Evolutionary conservation across 2,797 vertebrate species (phyloP).

Genomic region (Coluber constrictor): DNA sequence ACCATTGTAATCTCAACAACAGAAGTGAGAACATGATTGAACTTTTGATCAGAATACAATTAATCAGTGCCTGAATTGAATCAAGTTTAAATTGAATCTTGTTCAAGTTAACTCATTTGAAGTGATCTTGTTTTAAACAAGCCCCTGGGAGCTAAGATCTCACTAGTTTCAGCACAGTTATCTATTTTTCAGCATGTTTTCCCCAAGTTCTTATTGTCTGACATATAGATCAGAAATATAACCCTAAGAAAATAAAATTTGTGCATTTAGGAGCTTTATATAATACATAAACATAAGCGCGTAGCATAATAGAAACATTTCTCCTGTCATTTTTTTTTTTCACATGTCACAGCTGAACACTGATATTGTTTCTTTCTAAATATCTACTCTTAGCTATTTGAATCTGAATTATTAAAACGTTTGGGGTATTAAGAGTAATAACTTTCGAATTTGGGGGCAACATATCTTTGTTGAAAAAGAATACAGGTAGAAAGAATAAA

Average conservation of each 20-base stretch:
- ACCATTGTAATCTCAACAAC: background rate
- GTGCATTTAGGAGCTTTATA: background rate
- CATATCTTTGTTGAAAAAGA: background rate
- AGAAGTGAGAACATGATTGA: background rate
- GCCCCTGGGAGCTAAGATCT: background rate
- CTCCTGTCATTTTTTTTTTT: background rate
- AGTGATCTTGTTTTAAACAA: background rate
- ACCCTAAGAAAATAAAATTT: background rate
- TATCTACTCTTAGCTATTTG: background rate
- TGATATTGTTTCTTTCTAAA: background rate
- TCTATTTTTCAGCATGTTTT: background rate
- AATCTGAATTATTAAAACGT: background rate
- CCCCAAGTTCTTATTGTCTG: background rate
- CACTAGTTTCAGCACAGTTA: background rate
- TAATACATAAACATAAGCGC: background rate
- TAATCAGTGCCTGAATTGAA: background rate
- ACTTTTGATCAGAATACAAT: background rate
- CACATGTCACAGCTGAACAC: background rate
- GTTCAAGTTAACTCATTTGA: background rate
- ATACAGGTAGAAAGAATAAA: background rate
- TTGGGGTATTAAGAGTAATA: background rate
- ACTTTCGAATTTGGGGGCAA: background rate
- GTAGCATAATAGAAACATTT: background rate
- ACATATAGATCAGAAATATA: fast-evolving
- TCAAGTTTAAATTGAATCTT: background rate